Conservation (phyloP, 2,797 vertebrate genomes). For the Sandelia bainsii region DNA sequence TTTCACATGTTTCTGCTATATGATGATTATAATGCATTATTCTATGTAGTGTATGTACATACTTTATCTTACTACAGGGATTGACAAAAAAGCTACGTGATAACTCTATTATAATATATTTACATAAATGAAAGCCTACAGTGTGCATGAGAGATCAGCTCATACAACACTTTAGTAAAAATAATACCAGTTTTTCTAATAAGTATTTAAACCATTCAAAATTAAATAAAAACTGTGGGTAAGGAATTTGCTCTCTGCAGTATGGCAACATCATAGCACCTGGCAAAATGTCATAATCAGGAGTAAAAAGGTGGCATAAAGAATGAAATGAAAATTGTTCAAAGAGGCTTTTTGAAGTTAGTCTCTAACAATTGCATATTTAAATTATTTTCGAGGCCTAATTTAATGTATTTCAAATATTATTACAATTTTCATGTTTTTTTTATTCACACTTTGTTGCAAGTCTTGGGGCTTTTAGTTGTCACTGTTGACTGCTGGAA, state of each 20-base stretch:
- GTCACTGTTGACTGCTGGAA: background rate
- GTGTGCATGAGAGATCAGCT: too few species aligned
- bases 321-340: background rate
- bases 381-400: background rate
- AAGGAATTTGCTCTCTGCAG: too few species aligned
- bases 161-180: too few species aligned
- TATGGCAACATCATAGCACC: too few species aligned
- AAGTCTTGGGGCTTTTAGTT: background rate
- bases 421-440: background rate
- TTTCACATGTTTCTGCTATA: background rate
- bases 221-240: too few species aligned
- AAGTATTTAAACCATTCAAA: too few species aligned
- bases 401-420: background rate
- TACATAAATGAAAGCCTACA: too few species aligned
- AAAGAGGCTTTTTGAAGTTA: too few species aligned
- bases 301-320: background rate
- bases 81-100: background rate
- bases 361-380: background rate
- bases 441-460: background rate
- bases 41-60: background rate
- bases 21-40: background rate
- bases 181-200: too few species aligned
- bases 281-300: background rate
- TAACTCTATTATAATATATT: background rate
- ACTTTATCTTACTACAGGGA: background rate